A percentile compares a stretch with the other conserved stretches of the same genome.
phyloP scores from a whole-genome alignment of 2,797 vertebrate genomes.

The Scarus forsteni region DNA sequence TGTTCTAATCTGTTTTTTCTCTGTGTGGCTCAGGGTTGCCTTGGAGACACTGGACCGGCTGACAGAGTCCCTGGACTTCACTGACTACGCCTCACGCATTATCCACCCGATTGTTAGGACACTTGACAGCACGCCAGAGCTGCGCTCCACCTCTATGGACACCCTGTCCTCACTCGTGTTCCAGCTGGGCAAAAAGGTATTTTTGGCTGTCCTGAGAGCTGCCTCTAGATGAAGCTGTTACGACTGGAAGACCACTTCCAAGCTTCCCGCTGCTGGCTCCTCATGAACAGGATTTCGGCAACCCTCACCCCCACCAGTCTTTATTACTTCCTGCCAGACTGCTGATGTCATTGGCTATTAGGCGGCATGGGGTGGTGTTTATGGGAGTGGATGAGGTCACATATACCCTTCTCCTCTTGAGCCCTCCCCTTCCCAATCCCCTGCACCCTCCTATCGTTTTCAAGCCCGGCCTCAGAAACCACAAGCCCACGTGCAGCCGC shows the following conservation, averaged over 20 bases:
- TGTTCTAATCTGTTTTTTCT: conserved; percentile 51
- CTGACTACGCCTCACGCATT: conserved; percentile 96
- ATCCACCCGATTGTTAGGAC: conserved; percentile 97
- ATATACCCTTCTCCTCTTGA: conserved; percentile 33
- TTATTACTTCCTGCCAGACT: conserved; percentile 79
- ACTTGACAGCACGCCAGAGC: conserved; percentile 93
- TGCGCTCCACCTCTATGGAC: conserved; percentile 95
- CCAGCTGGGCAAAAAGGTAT: conserved; percentile 98
- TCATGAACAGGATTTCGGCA: conserved; percentile 44
- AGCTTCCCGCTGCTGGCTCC: conserved; percentile 57
- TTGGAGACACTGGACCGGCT: conserved; percentile 96
- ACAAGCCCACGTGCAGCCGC: conserved; percentile 53
- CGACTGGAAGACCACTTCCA: conserved; percentile 33
- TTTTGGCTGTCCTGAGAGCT: conserved; percentile 36
- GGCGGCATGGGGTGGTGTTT: conserved; percentile 63
- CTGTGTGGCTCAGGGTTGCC: conserved; percentile 86
- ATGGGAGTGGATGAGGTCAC: conserved; percentile 71
- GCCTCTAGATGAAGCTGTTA: conserved; percentile 44
- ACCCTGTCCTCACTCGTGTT: conserved; percentile 97
- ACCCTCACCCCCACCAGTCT: conserved; percentile 31
- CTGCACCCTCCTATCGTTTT: conserved; percentile 48
- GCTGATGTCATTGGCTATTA: conserved; percentile 75
- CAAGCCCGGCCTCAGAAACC: conserved; percentile 50
- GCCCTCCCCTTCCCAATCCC: conserved; percentile 36
- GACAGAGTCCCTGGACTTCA: conserved; percentile 98